phyloP scores from a whole-genome alignment of 1,140 invertebrate genomes.

The Pogonognathellus flavescens region DNA sequence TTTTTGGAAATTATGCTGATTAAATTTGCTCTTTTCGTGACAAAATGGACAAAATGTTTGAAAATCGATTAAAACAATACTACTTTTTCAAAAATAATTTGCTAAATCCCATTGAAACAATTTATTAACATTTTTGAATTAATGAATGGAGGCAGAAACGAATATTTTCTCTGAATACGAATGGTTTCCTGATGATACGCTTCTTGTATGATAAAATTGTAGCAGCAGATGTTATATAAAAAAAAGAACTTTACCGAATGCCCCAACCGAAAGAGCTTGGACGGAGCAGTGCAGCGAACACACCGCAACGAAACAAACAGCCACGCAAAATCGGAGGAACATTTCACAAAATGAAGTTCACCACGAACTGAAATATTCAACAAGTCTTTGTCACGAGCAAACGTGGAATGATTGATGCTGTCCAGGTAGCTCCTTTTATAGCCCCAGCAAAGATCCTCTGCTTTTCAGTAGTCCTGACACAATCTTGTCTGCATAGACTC shows the following conservation, averaged over 20 bases:
- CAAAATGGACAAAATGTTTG: no score
- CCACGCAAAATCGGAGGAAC: not conserved
- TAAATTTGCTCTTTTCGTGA: no score
- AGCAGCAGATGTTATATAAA: no score
- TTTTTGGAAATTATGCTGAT: no score
- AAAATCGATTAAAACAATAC: no score
- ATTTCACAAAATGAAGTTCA: not conserved
- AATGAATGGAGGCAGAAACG: not conserved
- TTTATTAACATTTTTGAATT: not conserved
- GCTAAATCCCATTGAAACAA: not conserved
- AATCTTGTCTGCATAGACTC: no score
- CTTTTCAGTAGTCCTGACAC: no score
- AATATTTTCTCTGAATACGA: no score
- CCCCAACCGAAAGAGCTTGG: not conserved
- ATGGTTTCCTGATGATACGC: no score
- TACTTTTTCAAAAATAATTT: no score
- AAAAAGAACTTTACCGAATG: conserved; percentile 14
- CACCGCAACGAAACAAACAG: not conserved
- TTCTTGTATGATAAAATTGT: no score
- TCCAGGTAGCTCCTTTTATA: not conserved
- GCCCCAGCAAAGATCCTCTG: not conserved
- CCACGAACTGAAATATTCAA: not conserved
- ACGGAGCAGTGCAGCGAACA: not conserved
- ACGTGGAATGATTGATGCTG: conserved; percentile 1
- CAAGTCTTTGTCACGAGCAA: not conserved